Percentiles rank a stretch among this genome's conserved stretches.
phyloP scores from a whole-genome alignment of 2,113 vertebrate species.

The Genyomyrus donnyi region DNA sequence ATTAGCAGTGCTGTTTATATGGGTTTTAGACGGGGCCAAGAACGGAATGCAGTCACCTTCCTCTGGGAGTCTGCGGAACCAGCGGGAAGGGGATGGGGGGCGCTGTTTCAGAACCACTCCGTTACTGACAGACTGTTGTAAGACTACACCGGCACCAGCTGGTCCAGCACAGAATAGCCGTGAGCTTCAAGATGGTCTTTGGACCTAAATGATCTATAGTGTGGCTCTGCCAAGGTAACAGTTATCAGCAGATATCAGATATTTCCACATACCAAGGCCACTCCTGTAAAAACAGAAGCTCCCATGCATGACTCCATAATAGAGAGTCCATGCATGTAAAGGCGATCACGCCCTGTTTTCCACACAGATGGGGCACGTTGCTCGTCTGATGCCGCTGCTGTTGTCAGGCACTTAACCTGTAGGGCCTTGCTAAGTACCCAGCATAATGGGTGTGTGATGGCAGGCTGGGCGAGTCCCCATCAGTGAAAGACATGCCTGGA shows the following conservation, averaged over 20 bases:
- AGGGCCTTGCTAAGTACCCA: not conserved
- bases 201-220: not conserved
- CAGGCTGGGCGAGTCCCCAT: not conserved
- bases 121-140: not conserved
- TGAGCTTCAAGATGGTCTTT: not conserved
- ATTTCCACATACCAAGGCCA: not conserved
- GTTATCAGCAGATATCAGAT: not conserved
- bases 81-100: not conserved
- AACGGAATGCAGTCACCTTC: not conserved
- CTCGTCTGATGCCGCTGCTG: not conserved
- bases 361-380: not conserved
- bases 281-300: not conserved
- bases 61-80: not conserved
- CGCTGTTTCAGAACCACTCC: not conserved
- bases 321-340: not conserved
- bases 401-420: not conserved
- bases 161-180: not conserved
- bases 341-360: not conserved
- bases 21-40: not conserved
- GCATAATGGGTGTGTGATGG: not conserved
- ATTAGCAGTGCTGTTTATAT: not conserved
- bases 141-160: not conserved
- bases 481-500: not conserved
- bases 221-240: not conserved
- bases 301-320: not conserved